Base-by-base conservation (phyloP, 1,140 invertebrate genomes). In the Bacillus rossius region DNA sequence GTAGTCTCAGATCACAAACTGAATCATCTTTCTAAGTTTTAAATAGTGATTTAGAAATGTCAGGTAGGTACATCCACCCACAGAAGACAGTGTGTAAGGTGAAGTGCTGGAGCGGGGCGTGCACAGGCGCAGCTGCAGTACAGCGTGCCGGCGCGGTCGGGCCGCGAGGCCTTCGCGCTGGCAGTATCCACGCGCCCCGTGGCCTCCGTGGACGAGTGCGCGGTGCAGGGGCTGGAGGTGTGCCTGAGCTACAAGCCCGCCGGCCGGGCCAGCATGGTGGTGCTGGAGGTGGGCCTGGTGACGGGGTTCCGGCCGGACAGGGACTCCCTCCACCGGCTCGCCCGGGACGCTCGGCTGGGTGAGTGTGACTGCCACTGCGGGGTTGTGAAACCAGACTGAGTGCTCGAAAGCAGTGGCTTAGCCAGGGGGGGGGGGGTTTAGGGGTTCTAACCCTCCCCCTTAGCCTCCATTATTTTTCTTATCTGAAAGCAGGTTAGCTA, bases 261-360 rank as follows among this genome's bases (percentile, higher is more conserved):
- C 4, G 74, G 75, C 52, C 71, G 73, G 53, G 75, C 77, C 2
- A 84, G 84, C 65, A 86, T 87, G 84, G 83, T 82, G 55, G 69
- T 87, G 2, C 61, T 86, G 16, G 83, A 86, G 61, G 71, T 86
- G 0, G 71, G 77, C 17, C 79, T 86, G 74, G 79, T 86, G 10
- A 82, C 83, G n/a, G 85, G 84, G 0, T 87, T 79, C 69, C 71
- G 75, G 8, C 77, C 82, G 0, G 81, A 83, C 54, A 79, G 78
- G 23, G 64, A 71, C 0, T 71, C 71, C 8, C 68, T 84, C 3
- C 17, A 57, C 5, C 23, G 22, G 0, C 37, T 49, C 16, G 43
- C 37, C 10, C 22, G 26, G n/a, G 22, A 49, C 4, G 16, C 7
- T 23, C 43, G 20, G 3, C n/a, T 26, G 16, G 38, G 43, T 50